Evolutionary conservation across 2,888 invertebrate genomes (phyloP), one percentile per base, ranked within the genome.

Genomic region (Pyralis farinalis): DNA sequence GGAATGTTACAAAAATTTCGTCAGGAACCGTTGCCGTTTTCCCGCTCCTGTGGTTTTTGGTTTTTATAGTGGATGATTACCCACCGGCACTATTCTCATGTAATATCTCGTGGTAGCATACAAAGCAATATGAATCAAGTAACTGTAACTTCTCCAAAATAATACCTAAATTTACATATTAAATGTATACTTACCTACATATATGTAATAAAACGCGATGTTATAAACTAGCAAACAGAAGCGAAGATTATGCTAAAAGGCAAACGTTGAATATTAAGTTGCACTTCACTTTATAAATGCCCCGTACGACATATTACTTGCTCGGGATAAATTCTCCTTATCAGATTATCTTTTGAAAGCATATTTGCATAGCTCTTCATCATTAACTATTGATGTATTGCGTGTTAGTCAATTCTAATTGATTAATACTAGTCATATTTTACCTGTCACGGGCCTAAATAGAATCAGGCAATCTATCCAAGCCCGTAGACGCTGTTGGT

Each of bases 401-500:
- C 37, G 37, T 46, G 43, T 40, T 42, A 41, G 37, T 44, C 49
- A 53, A 42, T 29, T 41, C 48, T 71, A 69, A 69, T 69, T 66
- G 65, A 63, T 60, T 53, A 53, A 58, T 56, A 51, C 53, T 55
- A 37, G 47, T 44, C 34, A 57, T 62, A 59, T 57, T 63, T 68
- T 55, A 55, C 53, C 59, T 53, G 54, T 59, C 54, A 61, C 62
- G 51, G 51, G 60, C 61, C 58, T 59, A 55, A 68, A 60, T 55
- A 57, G 63, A 57, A 63, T 55, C 58, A 50, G 51, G 60, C 59
- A 64, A 76, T 75, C 63, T 62, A 67, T 76, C 72, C 67, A 63
- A 60, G 68, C 70, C 70, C 51, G 61, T 64, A 70, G 56, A 62
- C 65, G 58, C 63, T 47, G 37, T 54, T 58, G 55, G 51, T 64